Evolutionary conservation across 2,888 invertebrate genomes (phyloP).

Genomic region (Adela reaumurella): DNA sequence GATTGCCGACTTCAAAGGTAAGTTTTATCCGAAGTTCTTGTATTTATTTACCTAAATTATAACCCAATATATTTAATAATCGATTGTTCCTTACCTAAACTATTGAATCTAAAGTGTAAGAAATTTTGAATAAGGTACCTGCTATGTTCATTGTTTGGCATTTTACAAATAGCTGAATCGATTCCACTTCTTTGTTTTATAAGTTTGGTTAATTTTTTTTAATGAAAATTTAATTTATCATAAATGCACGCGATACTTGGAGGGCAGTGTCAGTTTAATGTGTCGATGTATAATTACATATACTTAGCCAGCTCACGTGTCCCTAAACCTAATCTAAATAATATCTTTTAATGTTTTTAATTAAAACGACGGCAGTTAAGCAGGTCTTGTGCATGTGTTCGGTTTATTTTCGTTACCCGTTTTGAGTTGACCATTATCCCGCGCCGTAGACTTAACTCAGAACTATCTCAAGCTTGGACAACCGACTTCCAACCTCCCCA

Average conservation of each 20-base stretch:
- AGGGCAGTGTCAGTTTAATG: slow-evolving; percentile 26
- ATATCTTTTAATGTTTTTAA: too few species aligned
- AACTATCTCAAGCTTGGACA: too few species aligned
- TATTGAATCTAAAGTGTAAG: too few species aligned
- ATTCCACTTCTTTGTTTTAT: not conserved
- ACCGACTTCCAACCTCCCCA: not conserved
- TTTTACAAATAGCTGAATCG: slow-evolving; percentile 1
- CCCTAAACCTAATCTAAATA: too few species aligned
- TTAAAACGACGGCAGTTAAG: not conserved
- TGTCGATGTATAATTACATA: too few species aligned
- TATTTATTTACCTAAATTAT: too few species aligned
- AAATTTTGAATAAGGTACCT: too few species aligned
- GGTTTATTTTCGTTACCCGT: not conserved
- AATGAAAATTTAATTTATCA: too few species aligned
- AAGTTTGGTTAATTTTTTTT: slow-evolving; percentile 17
- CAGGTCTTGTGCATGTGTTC: not conserved
- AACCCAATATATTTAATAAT: too few species aligned
- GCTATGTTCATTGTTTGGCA: not conserved
- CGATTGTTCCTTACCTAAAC: too few species aligned
- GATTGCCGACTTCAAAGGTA: not conserved
- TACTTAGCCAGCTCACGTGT: too few species aligned
- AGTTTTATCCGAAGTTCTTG: not conserved
- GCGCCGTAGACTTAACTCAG: too few species aligned
- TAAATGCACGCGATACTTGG: slow-evolving; percentile 43
- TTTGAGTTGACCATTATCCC: not conserved